Evolutionary conservation across 2,888 invertebrate species (phyloP).

Genomic region (Melipona bicolor): DNA sequence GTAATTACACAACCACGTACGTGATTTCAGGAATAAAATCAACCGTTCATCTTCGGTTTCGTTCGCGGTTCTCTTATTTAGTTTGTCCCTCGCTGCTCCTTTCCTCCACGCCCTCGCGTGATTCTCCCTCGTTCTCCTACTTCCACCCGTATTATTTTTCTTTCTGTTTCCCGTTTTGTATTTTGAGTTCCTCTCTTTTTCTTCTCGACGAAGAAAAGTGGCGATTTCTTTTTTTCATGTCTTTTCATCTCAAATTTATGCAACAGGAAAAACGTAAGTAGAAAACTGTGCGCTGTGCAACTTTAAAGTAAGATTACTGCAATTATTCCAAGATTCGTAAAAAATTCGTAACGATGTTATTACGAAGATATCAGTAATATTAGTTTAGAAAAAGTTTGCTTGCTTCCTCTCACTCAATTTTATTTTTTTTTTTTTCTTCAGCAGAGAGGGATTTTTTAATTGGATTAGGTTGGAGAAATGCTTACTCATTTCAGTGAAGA

Average conservation of each 20-base stretch:
- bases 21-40: slow-evolving; percentile 46
- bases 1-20: slow-evolving; percentile 58
- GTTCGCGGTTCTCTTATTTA: slow-evolving; percentile 38
- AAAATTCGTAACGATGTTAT: too few species aligned
- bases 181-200: neutral
- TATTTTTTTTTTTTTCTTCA: neutral
- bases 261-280: too few species aligned
- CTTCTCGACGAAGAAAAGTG: rapidly evolving
- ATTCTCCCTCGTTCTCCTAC: slow-evolving; percentile 10
- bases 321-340: too few species aligned
- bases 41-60: slow-evolving; percentile 21
- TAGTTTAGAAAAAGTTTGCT: neutral
- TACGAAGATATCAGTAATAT: too few species aligned
- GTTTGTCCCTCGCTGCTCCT: slow-evolving; percentile 19
- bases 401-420: neutral
- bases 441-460: neutral
- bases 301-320: too few species aligned
- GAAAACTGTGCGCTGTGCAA: too few species aligned
- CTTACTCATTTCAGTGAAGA: neutral
- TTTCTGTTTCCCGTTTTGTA: neutral
- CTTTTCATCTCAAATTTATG: too few species aligned
- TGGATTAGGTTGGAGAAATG: neutral
- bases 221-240: neutral
- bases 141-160: neutral
- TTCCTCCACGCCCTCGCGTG: slow-evolving; percentile 16